A percentile compares a stretch with the other conserved stretches of the same genome.
Conservation (phyloP, 2,113 vertebrate genomes). For the Scomber japonicus region DNA sequence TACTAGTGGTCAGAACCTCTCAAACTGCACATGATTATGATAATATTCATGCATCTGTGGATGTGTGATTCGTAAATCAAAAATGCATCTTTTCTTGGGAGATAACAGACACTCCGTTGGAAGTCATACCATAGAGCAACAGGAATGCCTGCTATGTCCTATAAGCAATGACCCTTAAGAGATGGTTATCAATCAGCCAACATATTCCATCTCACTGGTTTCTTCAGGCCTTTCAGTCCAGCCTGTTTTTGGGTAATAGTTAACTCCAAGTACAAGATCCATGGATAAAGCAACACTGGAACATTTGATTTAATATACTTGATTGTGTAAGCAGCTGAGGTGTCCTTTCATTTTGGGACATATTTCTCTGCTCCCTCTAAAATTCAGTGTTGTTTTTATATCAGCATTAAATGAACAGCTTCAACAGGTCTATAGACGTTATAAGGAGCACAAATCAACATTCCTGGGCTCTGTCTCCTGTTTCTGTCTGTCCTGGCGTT, state of each 20-base stretch:
- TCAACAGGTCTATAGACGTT: slow-evolving; percentile 20
- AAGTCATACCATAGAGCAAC: slow-evolving; percentile 20
- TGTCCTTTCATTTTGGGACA: background rate
- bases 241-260: slow-evolving; percentile 25
- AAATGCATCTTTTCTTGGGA: background rate
- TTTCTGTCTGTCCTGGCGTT: slow-evolving; percentile 18
- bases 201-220: slow-evolving; percentile 33
- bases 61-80: background rate
- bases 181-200: slow-evolving; percentile 54
- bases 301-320: slow-evolving; percentile 23
- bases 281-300: background rate
- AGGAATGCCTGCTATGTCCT: slow-evolving; percentile 49
- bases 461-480: slow-evolving; percentile 39
- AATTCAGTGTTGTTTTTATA: slow-evolving; percentile 21
- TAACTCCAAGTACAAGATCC: slow-evolving; percentile 35
- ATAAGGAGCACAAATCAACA: slow-evolving; percentile 37
- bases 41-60: background rate
- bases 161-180: slow-evolving; percentile 38
- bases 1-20: background rate
- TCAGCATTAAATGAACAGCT: slow-evolving; percentile 26
- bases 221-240: slow-evolving; percentile 19
- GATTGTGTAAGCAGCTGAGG: slow-evolving; percentile 6
- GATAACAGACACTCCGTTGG: slow-evolving; percentile 19
- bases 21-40: background rate
- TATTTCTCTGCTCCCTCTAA: slow-evolving; percentile 3